Evolutionary conservation across 2,113 vertebrate genomes (phyloP).

Genomic region (Indicator maculatus): DNA sequence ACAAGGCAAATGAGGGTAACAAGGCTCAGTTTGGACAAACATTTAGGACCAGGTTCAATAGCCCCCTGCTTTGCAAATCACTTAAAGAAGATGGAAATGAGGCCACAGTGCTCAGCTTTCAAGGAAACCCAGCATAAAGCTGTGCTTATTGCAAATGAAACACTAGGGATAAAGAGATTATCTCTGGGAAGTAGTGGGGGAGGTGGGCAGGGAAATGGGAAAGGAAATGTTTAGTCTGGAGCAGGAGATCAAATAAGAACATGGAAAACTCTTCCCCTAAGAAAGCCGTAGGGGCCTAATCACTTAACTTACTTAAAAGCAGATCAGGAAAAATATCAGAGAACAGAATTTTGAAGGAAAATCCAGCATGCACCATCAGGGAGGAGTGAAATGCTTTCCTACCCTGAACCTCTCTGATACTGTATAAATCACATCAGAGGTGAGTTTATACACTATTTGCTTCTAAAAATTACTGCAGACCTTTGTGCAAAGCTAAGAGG

Average conservation of each 20-base stretch:
- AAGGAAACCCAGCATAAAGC: slow-evolving; percentile 35
- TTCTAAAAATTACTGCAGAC: background rate
- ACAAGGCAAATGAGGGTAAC: background rate
- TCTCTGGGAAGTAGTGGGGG: slow-evolving; percentile 18
- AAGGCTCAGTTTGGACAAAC: background rate
- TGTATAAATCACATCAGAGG: slow-evolving; percentile 21
- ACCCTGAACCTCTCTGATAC: slow-evolving; percentile 10
- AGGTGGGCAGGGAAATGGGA: slow-evolving; percentile 43
- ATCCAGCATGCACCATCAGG: background rate
- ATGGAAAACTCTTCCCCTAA: background rate
- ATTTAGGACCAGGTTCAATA: background rate
- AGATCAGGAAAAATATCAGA: slow-evolving; percentile 47
- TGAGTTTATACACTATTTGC: background rate
- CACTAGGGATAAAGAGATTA: slow-evolving; percentile 31
- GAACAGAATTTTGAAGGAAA: background rate
- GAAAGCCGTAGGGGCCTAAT: slow-evolving; percentile 28
- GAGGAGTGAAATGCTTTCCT: slow-evolving; percentile 31
- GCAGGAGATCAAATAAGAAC: slow-evolving; percentile 21
- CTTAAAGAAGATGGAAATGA: slow-evolving; percentile 15
- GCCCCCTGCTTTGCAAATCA: background rate
- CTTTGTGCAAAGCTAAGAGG: background rate
- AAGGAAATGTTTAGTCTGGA: slow-evolving; percentile 44
- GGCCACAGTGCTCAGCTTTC: slow-evolving; percentile 14
- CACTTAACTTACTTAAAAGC: slow-evolving; percentile 49
- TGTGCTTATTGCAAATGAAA: slow-evolving; percentile 43